Base-by-base conservation (phyloP, 2,797 vertebrate species). In the Molossus alvarezi region DNA sequence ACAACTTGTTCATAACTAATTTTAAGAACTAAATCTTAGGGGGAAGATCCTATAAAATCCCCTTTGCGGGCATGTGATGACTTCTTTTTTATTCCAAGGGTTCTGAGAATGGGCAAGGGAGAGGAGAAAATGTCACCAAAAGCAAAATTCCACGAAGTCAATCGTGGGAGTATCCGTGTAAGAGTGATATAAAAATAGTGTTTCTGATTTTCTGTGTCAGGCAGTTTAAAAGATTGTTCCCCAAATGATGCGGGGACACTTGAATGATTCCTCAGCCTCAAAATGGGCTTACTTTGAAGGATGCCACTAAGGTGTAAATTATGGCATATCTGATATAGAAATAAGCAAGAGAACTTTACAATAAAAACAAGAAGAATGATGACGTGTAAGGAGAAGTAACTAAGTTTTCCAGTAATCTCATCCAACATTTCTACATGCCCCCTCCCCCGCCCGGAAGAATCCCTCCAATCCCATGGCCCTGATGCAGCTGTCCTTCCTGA, bases 221-320 rank as follows among this genome's bases (percentile, higher is more conserved):
- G 65, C 14, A 45, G 4, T 27, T 72, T 55, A 67, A 86, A 72
- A 88, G 12, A 41, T 37, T 25, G 9, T 23, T 73, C 9, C 15
- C 3, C 17, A 93, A 91, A 92, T 58, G 69, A 93, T 33, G 5
- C 57, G 65, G 41, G 41, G 1, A 13, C 14, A 77, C 17, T 58
- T 85, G 17, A 80, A 57, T 62, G 88, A 67, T 57, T 81, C 55
- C 76, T 64, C 13, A n/a, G 18, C 86, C 17, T 96, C 29, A n/a
- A 29, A 51, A 84, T 25, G 33, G 18, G 21, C 77, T 88, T 81
- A 65, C 67, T 93, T 45, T 73, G 65, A 91, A 96, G 48, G 51
- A 90, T 85, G 37, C 82, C 64, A 87, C 45, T 27, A 69, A 55
- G 71, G 60, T 75, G 7, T 85, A 79, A 92, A 12, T 71, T 48